Evolutionary conservation across 2,797 vertebrate species (phyloP).

Genomic region (Halcyon badia): DNA sequence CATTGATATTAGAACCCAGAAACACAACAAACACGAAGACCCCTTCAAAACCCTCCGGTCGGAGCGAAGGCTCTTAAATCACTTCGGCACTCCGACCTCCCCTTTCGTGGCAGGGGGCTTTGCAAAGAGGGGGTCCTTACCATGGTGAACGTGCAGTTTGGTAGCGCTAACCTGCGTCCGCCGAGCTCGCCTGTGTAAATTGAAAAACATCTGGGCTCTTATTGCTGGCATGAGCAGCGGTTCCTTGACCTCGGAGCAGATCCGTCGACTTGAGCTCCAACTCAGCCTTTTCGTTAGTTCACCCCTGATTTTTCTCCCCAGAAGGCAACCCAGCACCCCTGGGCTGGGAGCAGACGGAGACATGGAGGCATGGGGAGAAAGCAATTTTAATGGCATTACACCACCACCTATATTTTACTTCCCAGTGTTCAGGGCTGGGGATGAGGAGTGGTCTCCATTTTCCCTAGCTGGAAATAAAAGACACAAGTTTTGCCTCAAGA

Average conservation of each 20-base stretch:
- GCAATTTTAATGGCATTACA: not conserved
- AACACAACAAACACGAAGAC: constrained; percentile 78
- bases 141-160: constrained; percentile 35
- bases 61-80: constrained; percentile 71
- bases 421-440: not conserved
- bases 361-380: not conserved
- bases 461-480: not conserved
- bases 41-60: constrained; percentile 75
- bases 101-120: constrained; percentile 44
- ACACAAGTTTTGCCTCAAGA: not conserved
- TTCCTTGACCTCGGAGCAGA: constrained; percentile 76
- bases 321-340: not conserved
- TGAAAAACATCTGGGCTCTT: constrained; percentile 81
- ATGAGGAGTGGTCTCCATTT: not conserved
- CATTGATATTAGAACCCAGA: constrained; percentile 82
- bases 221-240: constrained; percentile 69
- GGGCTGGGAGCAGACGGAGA: not conserved
- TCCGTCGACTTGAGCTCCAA: constrained; percentile 48
- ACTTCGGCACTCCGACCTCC: constrained; percentile 67
- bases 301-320: constrained; percentile 46
- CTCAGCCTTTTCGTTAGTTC: constrained; percentile 25
- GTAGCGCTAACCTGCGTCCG: constrained; percentile 69
- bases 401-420: not conserved
- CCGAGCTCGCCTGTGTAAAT: constrained; percentile 72
- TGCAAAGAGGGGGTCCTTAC: constrained; percentile 54